Percentiles rank a stretch among this genome's conserved stretches.
phyloP scores from a whole-genome alignment of 2,797 vertebrate genomes.

The Trichosurus vulpecula region DNA sequence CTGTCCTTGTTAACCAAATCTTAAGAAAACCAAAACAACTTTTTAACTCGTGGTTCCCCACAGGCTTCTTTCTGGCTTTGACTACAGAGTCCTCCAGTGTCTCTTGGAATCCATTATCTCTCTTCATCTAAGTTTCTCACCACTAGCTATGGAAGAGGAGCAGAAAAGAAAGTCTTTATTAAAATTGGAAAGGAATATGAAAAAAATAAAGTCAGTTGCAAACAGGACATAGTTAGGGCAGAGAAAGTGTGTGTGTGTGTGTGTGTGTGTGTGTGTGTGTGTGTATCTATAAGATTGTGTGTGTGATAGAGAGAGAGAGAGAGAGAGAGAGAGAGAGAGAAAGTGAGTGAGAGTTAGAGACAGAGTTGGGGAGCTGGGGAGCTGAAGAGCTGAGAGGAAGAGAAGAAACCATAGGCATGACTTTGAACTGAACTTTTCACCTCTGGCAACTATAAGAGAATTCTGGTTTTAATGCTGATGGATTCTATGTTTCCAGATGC shows the following conservation, averaged over 20 bases:
- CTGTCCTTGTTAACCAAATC: neutral
- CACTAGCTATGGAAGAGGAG: neutral
- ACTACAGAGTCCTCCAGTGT: neutral
- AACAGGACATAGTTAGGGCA: neutral
- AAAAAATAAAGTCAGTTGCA: constrained; percentile 15
- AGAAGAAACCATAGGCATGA: neutral
- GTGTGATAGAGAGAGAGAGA: too few species aligned
- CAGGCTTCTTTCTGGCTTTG: neutral
- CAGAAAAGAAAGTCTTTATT: constrained; percentile 21
- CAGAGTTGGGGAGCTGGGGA: too few species aligned
- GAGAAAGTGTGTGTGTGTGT: neutral
- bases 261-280: neutral
- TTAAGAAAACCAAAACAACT: neutral
- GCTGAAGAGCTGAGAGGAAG: neutral
- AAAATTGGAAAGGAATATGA: constrained; percentile 19
- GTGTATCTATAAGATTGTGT: too few species aligned
- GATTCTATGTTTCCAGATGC: constrained; percentile 1
- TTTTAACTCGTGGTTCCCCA: neutral
- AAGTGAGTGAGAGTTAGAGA: too few species aligned
- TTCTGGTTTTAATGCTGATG: neutral
- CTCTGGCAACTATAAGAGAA: constrained; percentile 42
- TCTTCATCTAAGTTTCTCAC: neutral
- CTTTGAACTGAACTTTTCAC: constrained; percentile 28
- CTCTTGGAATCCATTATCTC: neutral
- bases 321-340: too few species aligned